These are phyloP conservation scores for Scolanthus callimorphus DNA, from an alignment of 92 coral and sea anemone species.

Conservation along the genomic window DNA sequence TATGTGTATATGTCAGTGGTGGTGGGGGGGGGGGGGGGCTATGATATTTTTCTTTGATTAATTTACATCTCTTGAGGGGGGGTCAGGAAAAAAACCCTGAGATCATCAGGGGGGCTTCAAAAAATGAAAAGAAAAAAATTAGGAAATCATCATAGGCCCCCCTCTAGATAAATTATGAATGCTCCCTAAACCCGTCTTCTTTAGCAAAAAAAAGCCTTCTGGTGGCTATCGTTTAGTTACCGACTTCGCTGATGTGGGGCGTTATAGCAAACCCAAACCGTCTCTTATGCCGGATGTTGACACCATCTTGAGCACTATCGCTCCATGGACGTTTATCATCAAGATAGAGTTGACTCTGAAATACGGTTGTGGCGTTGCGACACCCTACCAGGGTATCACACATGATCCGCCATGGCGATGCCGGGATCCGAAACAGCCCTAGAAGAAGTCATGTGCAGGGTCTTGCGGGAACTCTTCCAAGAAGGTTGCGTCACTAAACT, in stretches of 20 bases:
- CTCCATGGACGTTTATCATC: constrained; percentile 36
- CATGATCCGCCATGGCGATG: constrained; percentile 36
- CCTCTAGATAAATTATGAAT: no score
- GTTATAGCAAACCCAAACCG: constrained; percentile 43
- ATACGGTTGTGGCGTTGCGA: constrained; percentile 13
- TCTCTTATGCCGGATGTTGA: constrained; percentile 25
- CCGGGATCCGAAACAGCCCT: constrained; percentile 38
- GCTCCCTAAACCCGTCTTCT: not conserved
- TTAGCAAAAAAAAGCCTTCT: not conserved
- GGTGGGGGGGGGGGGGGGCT: no score
- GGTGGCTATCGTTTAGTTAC: not conserved
- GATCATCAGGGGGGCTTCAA: no score
- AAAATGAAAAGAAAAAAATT: no score
- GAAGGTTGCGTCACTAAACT: constrained; percentile 16
- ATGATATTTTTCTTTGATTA: no score
- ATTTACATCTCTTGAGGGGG: no score
- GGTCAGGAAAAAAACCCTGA: no score
- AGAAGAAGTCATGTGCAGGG: constrained; percentile 37
- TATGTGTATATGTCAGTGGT: no score
- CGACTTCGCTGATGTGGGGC: constrained; percentile 13
- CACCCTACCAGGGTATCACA: constrained; percentile 32
- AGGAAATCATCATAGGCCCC: no score
- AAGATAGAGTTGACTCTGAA: constrained; percentile 31
- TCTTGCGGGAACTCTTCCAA: constrained; percentile 9
- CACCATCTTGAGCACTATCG: no score